Percentiles rank a stretch among this genome's conserved stretches.
Evolutionary conservation across 2,888 invertebrate species (phyloP).

Genomic region (Tetragonula carbonaria): DNA sequence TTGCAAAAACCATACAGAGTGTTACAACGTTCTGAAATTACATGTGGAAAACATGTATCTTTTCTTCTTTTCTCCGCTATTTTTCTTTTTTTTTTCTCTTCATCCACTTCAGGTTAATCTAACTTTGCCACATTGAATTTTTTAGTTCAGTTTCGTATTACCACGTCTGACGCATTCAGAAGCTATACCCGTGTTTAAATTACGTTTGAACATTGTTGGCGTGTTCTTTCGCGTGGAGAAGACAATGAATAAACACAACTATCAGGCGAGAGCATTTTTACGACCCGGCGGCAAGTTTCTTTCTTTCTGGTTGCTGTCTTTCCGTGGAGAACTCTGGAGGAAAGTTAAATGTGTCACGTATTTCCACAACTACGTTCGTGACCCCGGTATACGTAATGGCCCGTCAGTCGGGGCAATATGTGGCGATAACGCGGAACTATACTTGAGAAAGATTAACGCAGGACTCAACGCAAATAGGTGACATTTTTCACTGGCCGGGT

Average conservation of each 20-base stretch:
- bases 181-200: neutral
- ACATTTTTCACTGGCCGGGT: neutral
- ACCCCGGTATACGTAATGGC: neutral
- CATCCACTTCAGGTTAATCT: neutral
- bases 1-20: too few species aligned
- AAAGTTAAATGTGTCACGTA: constrained; percentile 4
- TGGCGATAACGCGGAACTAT: neutral
- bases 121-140: neutral
- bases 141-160: neutral
- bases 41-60: too few species aligned
- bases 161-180: neutral
- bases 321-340: neutral
- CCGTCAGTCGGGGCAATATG: neutral
- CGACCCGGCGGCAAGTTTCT: neutral
- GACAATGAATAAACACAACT: neutral
- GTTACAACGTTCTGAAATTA: too few species aligned
- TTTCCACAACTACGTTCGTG: neutral
- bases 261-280: neutral
- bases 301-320: neutral
- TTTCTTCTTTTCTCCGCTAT: too few species aligned
- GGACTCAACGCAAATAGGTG: constrained; percentile 1
- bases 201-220: neutral
- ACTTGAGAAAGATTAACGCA: neutral
- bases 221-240: neutral
- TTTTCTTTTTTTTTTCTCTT: too few species aligned